A percentile compares a stretch with the other conserved stretches of the same genome.
These are phyloP conservation scores for Pomacea maculata DNA, from an alignment of 1,140 invertebrate genomes.

Conservation along the genomic window DNA sequence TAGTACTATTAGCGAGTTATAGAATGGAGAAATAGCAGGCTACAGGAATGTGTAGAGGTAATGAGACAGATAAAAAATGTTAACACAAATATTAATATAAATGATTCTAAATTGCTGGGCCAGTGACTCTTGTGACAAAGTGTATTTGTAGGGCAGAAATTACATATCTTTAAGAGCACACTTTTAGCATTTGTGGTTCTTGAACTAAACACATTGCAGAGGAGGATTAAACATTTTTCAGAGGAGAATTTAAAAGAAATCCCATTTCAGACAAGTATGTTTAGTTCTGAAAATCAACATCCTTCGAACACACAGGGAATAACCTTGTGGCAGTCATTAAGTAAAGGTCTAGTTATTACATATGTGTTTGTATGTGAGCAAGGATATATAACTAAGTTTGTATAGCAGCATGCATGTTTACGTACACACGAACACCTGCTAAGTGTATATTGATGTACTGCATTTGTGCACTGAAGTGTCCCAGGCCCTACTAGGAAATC, in stretches of 20 bases:
- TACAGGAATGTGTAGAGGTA: neutral
- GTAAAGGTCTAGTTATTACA: neutral
- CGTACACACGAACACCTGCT: no score
- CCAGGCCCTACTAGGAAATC: no score
- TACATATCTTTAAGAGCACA: no score
- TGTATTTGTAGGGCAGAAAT: no score
- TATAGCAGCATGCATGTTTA: neutral
- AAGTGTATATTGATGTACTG: no score
- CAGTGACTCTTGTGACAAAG: no score
- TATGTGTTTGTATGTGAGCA: neutral
- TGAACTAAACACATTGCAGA: no score
- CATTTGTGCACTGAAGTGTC: no score
- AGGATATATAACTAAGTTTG: neutral
- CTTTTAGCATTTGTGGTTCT: no score
- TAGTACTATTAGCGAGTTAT: neutral
- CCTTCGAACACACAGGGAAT: neutral
- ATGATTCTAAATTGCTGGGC: neutral
- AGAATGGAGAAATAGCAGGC: neutral
- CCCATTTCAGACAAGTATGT: neutral
- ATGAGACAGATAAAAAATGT: neutral
- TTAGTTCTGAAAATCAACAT: neutral
- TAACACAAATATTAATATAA: neutral
- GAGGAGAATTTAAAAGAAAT: neutral
- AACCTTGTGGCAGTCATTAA: neutral
- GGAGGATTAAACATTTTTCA: neutral